Percentiles rank a stretch among this genome's conserved stretches.
phyloP scores from a whole-genome alignment of 2,797 vertebrate species.

The Pangasius djambal region DNA sequence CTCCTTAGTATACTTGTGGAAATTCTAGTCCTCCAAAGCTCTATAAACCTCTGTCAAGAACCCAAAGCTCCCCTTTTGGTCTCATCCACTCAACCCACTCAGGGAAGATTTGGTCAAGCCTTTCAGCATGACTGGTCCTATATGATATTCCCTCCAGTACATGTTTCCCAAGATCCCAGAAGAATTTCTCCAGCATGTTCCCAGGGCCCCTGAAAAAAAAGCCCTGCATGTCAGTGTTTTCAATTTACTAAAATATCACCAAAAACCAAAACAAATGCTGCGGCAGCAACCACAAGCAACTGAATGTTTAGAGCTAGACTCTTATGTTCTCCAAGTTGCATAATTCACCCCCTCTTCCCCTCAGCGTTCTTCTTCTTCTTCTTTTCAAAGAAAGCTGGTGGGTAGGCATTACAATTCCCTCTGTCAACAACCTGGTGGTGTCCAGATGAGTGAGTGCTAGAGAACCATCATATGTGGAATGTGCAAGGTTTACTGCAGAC shows the following conservation, averaged over 20 bases:
- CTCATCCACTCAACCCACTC: background rate
- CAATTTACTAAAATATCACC: slow-evolving; percentile 57
- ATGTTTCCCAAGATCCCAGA: slow-evolving; percentile 40
- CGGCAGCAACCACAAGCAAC: slow-evolving; percentile 53
- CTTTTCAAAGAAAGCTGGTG: slow-evolving; percentile 47
- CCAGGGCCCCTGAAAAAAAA: slow-evolving; percentile 24
- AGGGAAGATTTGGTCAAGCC: background rate
- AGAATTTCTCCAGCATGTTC: slow-evolving; percentile 40
- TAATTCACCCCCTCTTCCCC: slow-evolving; percentile 40
- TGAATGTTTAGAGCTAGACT: slow-evolving; percentile 48
- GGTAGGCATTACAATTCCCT: slow-evolving; percentile 40
- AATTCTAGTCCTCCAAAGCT: background rate
- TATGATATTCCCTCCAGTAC: slow-evolving; percentile 36
- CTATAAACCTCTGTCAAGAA: background rate
- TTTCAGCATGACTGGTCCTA: slow-evolving; percentile 21
- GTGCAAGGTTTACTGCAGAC: slow-evolving; percentile 27
- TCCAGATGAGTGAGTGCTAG: slow-evolving; percentile 39
- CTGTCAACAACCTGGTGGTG: slow-evolving; percentile 42
- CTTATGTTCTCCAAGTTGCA: slow-evolving; percentile 52
- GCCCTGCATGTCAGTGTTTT: slow-evolving; percentile 49
- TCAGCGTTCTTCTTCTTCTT: slow-evolving; percentile 61
- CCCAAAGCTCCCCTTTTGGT: background rate
- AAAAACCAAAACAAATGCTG: slow-evolving; percentile 60
- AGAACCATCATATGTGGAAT: slow-evolving; percentile 37
- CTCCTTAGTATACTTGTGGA: background rate